Evolutionary conservation across 23 tunicate genomes (phyloP).

Genomic region (Styela plicata): DNA sequence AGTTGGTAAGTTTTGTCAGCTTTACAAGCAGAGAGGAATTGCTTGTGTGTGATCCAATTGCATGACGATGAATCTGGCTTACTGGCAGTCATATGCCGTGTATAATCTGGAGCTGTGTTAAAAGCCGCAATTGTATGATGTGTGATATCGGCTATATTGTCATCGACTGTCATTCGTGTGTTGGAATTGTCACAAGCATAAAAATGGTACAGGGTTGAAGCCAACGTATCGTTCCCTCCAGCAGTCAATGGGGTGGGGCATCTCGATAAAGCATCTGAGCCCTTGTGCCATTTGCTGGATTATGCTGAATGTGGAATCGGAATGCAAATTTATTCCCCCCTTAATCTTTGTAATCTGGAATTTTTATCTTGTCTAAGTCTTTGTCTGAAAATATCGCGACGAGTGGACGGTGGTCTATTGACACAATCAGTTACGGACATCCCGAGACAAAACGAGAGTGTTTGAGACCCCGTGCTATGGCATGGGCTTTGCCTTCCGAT

Average conservation of each 20-base stretch:
- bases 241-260: neutral
- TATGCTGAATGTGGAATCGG: neutral
- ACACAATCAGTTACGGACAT: slow-evolving; percentile 1
- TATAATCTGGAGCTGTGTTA: neutral
- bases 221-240: neutral
- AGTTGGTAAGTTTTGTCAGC: neutral
- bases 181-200: neutral
- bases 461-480: slow-evolving; percentile 26
- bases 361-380: slow-evolving; percentile 3
- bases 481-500: slow-evolving; percentile 38
- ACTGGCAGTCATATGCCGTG: too few relatives aligned
- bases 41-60: neutral
- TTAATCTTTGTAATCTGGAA: neutral
- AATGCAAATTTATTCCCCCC: neutral
- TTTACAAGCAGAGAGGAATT: neutral
- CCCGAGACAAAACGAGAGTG: slow-evolving; percentile 29
- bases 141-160: neutral
- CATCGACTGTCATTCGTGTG: neutral
- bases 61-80: neutral
- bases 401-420: slow-evolving; percentile 32
- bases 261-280: neutral
- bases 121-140: neutral
- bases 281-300: neutral
- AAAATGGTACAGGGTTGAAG: neutral
- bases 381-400: slow-evolving; percentile 22